Conservation (phyloP, 2,113 vertebrate genomes). For the Brachypteracias leptosomus region DNA sequence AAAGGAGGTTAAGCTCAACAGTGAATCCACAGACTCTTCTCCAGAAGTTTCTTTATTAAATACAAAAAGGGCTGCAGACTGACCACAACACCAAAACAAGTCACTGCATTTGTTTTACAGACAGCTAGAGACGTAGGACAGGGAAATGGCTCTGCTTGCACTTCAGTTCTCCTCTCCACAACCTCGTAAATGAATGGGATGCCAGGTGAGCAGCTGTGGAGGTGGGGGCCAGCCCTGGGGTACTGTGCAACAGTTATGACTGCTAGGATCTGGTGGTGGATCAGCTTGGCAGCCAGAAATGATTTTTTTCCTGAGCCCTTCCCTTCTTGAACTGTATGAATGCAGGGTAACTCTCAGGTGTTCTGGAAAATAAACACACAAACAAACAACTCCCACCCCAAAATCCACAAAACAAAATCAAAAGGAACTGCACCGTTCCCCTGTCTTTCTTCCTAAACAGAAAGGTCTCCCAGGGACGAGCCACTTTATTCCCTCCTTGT, state of each 20-base stretch:
- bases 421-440: neutral
- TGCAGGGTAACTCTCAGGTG: conserved; percentile 13
- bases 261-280: neutral
- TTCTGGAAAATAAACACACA: conserved; percentile 61
- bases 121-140: neutral
- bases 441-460: conserved; percentile 47
- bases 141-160: conserved; percentile 11
- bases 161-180: conserved; percentile 40
- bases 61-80: conserved; percentile 34
- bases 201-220: conserved; percentile 14
- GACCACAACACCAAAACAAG: conserved; percentile 24
- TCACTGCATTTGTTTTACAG: conserved; percentile 17
- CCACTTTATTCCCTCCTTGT: conserved; percentile 22
- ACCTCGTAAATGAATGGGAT: neutral
- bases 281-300: neutral
- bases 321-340: conserved; percentile 22
- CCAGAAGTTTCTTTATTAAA: conserved; percentile 64
- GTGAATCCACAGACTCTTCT: conserved; percentile 57
- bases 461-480: neutral
- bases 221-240: conserved; percentile 11
- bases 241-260: neutral
- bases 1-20: neutral
- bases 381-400: conserved; percentile 26
- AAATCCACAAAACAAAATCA: conserved; percentile 40
- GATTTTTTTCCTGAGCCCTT: conserved; percentile 16